Evolutionary conservation across 2,888 invertebrate genomes (phyloP), one percentile per base, ranked within the genome.

Genomic region (Neoaliturus tenellus): DNA sequence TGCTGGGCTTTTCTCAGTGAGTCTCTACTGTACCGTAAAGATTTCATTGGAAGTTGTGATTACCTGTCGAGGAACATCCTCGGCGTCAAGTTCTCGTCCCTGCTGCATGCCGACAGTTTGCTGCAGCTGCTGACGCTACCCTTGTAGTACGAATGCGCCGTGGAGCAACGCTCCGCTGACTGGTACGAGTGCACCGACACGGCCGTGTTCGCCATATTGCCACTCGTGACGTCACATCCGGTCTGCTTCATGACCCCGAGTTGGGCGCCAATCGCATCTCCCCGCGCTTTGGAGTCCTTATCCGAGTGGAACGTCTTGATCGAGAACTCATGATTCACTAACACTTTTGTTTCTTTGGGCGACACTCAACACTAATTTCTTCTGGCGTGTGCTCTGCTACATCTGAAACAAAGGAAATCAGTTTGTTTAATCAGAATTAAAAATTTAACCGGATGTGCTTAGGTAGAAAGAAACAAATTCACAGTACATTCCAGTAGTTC

Each of bases 41-140:
- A n/a, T n/a, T n/a, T n/a, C 14, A 17, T 17, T 48, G 48, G 17
- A 48, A 48, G 48, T 14, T 8, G 10, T 33, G 91, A 90, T 87
- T 91, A 91, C 85, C 90, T 89, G 86, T 91, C 90, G 71, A 91
- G 89, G 87, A 91, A 91, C 86, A 90, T 86, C 6, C 88, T 87
- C 33, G 88, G 88, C 0, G 86, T 86, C 33, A 88, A 83, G 14
- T 85, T 84, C 33, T 86, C 87, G 44, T 81, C 85, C 10, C 84
- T n/a, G 69, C 81, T 69, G 20, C 81, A 48, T 0, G 51, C 71
- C 1, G 81, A 81, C 48, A 67, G 44, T 48, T 81, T 81, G 33
- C 69, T 69, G 71, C 81, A 81, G 81, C 81, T 81, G 81, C 71
- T 81, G 33, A 81, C 81, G 35, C 81, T 81, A 20, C 69, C 69